Base-by-base conservation (phyloP, 2,888 invertebrate genomes). In the Celastrina argiolus region DNA sequence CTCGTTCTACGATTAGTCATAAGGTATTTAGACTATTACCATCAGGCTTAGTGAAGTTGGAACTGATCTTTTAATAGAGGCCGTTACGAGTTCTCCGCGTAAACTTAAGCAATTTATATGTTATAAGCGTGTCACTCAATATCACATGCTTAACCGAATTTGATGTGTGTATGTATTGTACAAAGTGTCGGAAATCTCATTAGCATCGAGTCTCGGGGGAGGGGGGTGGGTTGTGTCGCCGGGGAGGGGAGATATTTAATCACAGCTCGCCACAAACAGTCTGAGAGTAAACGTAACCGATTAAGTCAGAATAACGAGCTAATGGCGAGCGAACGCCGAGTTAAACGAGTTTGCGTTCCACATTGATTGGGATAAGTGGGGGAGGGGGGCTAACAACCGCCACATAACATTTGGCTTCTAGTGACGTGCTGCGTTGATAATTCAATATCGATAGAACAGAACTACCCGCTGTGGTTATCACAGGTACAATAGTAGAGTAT, bases 281-380 rank as follows among this genome's bases (percentile, higher is more conserved):
- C 26, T 65, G 66, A 67, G 64, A 64, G 36, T 16, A 63, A 67
- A 56, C 67, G 66, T 68, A 68, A 69, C 67, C 69, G 68, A 64
- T 69, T 68, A 69, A 69, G 71, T 71, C 82, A 80, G 81, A 81
- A 84, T 83, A 85, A 85, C 81, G 82, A 84, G 78, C 77, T 85
- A 85, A 86, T 85, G 77, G 79, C 75, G 74, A 83, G 81, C 81
- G 79, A 82, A 81, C 81, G 85, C 76, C 78, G 79, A 83, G 84
- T 84, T 85, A 83, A 85, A 78, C 78, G 80, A 81, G 81, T 83
- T 83, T 84, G 78, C 78, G 79, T 78, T 81, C 75, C 79, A 79
- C 81, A 84, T 83, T 86, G 86, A 86, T 86, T 85, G 81, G 79
- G 78, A 78, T 81, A 81, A 77, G 72, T 69, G 68, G 58, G 65